phyloP scores from a whole-genome alignment of 1,140 invertebrate genomes.

The Chlorops oryzae region DNA sequence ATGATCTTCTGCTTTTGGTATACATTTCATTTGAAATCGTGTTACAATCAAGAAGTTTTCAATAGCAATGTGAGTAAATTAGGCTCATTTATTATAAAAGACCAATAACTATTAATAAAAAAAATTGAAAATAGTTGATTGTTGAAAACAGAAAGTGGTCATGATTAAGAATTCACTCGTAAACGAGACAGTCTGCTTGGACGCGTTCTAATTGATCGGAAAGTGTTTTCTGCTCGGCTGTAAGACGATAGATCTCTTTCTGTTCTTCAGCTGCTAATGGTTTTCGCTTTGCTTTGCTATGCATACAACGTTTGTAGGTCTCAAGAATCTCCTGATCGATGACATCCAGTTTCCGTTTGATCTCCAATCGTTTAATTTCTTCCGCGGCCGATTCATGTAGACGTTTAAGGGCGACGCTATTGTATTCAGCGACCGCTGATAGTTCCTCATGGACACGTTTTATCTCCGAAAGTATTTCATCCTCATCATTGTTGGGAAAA shows the following conservation, averaged over 20 bases:
- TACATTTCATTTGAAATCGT: too few species aligned
- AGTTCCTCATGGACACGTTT: conserved; percentile 79
- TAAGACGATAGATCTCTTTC: conserved; percentile 65
- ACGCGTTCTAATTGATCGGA: conserved; percentile 51
- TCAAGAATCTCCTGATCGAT: conserved; percentile 73
- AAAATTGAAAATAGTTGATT: too few species aligned
- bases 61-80: too few species aligned
- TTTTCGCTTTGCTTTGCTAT: conserved; percentile 72
- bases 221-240: conserved; percentile 55
- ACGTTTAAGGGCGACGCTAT: conserved; percentile 60
- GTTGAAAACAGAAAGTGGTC: too few species aligned
- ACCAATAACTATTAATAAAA: too few species aligned
- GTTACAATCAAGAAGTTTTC: too few species aligned
- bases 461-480: conserved; percentile 80
- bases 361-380: conserved; percentile 61
- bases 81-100: too few species aligned
- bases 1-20: too few species aligned
- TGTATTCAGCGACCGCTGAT: conserved; percentile 61
- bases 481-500: conserved; percentile 57
- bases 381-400: conserved; percentile 56
- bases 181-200: conserved; percentile 19
- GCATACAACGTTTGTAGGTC: conserved; percentile 68
- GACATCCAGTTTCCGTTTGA: conserved; percentile 62
- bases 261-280: conserved; percentile 73
- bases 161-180: too few species aligned